These are phyloP conservation scores for Charadrius vociferus DNA, from an alignment of 2,113 vertebrate species.

Conservation along the genomic window DNA sequence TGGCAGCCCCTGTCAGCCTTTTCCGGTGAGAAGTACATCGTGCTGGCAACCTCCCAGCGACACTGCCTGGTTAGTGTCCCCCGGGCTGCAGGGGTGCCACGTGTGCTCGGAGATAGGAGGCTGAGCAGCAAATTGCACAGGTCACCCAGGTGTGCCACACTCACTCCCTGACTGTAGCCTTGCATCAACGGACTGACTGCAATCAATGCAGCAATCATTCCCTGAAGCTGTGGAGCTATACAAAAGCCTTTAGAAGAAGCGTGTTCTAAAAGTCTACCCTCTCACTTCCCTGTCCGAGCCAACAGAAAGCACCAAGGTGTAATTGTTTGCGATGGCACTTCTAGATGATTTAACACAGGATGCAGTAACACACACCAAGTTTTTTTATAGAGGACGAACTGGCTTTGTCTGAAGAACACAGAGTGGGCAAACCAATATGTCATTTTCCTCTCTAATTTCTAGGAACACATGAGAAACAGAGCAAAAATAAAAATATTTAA, in stretches of 20 bases:
- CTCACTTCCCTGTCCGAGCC: not conserved
- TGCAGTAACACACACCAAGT: not conserved
- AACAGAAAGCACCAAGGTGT: not conserved
- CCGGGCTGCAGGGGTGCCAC: rapidly evolving
- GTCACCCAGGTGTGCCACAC: rapidly evolving
- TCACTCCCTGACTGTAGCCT: rapidly evolving
- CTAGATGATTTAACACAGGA: not conserved
- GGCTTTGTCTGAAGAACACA: not conserved
- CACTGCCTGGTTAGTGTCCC: not conserved
- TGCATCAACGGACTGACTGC: not conserved
- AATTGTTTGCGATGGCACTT: not conserved
- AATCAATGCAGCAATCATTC: not conserved
- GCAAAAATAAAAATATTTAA: not conserved
- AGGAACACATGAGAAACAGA: not conserved
- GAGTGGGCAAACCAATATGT: not conserved
- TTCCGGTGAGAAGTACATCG: rapidly evolving
- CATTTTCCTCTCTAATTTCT: not conserved
- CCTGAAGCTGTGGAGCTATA: not conserved
- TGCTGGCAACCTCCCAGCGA: not conserved
- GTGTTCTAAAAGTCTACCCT: not conserved
- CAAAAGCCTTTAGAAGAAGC: not conserved
- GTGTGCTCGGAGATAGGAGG: rapidly evolving
- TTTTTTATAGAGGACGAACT: not conserved
- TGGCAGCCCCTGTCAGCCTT: not conserved
- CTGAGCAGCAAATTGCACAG: not conserved